These are phyloP conservation scores for Anser brachyrhynchus DNA, from an alignment of 2,113 vertebrate species.

Conservation along the genomic window DNA sequence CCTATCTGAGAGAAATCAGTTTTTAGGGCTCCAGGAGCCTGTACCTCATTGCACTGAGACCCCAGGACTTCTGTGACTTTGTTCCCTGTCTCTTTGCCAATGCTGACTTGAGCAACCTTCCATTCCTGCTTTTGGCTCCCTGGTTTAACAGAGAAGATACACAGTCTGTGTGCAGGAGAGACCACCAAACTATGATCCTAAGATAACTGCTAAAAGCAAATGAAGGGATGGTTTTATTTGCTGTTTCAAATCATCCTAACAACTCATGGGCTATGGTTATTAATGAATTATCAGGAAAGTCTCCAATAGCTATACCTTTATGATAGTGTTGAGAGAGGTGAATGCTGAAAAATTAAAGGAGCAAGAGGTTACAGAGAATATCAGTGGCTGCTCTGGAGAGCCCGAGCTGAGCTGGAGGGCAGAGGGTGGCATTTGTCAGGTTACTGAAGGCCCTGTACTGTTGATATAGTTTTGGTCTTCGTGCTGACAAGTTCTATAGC, in stretches of 20 bases:
- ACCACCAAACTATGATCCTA: background rate
- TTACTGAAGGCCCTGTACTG: background rate
- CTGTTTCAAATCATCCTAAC: background rate
- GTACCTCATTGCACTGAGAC: background rate
- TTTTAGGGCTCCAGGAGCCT: background rate
- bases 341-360: background rate
- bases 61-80: background rate
- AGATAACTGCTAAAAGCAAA: background rate
- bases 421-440: background rate
- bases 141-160: background rate
- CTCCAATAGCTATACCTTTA: background rate
- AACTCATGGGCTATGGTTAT: background rate
- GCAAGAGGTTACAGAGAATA: background rate
- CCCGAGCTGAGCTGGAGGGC: background rate
- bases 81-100: rapidly evolving
- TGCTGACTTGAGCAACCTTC: background rate
- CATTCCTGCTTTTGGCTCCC: background rate
- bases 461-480: background rate
- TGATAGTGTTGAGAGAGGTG: background rate
- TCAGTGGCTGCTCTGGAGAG: background rate
- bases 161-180: background rate
- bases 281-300: background rate
- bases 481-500: background rate
- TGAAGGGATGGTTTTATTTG: background rate
- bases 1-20: background rate